These are phyloP conservation scores for Axis porcinus DNA, from an alignment of 2,113 vertebrate genomes.

Conservation along the genomic window DNA sequence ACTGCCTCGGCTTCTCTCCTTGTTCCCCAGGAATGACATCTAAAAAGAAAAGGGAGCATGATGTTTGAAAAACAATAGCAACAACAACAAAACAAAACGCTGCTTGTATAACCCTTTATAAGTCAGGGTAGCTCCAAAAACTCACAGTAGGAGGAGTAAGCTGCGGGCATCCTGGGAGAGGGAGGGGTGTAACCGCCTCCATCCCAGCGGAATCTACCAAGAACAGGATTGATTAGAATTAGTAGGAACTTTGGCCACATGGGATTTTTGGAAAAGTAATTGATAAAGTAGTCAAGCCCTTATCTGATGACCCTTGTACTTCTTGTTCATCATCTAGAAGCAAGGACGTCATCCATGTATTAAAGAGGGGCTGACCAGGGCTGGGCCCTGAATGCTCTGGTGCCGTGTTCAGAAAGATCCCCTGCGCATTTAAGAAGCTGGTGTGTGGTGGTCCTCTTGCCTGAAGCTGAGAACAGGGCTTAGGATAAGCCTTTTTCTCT, in stretches of 20 bases:
- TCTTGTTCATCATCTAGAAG: background rate
- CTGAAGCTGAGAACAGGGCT: background rate
- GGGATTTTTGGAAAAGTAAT: constrained; percentile 49
- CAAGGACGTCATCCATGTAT: background rate
- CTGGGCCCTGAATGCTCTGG: background rate
- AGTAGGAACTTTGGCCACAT: background rate
- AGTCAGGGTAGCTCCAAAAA: background rate
- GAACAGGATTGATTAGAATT: background rate
- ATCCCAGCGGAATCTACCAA: background rate
- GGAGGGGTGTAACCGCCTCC: background rate
- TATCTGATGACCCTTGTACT: constrained; percentile 8
- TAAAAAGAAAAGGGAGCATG: background rate
- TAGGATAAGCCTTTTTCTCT: background rate
- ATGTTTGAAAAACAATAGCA: background rate
- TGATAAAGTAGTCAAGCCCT: constrained; percentile 19
- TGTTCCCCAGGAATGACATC: background rate
- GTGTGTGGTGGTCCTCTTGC: background rate
- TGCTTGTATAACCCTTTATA: background rate
- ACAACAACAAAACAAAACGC: background rate
- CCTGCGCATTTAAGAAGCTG: background rate
- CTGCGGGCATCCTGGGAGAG: background rate
- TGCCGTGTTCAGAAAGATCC: background rate
- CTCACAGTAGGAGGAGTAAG: background rate
- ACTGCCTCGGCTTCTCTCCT: background rate
- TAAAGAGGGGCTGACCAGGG: constrained; percentile 30